These are phyloP conservation scores for Arctopsyche grandis DNA, from an alignment of 1,140 invertebrate species.

Conservation along the genomic window DNA sequence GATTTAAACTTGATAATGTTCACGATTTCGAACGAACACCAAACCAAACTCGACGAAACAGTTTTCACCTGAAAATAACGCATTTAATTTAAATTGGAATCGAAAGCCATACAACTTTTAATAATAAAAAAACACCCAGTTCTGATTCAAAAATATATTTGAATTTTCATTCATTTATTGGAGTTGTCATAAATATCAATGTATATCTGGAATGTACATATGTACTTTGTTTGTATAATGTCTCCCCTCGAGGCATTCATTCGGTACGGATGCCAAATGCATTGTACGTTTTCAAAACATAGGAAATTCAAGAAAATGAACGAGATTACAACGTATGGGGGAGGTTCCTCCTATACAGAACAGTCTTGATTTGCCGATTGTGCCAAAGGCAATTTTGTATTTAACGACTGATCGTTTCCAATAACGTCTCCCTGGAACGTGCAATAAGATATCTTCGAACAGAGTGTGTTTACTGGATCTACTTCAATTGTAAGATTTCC, in stretches of 20 bases:
- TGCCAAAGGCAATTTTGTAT: neutral
- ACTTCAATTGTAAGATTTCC: neutral
- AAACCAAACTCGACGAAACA: neutral
- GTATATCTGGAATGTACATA: neutral
- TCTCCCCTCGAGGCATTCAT: no score
- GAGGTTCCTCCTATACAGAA: neutral
- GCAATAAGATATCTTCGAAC: constrained; percentile 16
- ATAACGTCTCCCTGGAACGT: neutral
- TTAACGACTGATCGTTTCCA: constrained; percentile 10
- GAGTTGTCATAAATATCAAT: neutral
- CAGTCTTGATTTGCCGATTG: neutral
- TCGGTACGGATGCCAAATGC: no score
- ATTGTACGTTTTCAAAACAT: no score
- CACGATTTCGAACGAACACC: neutral
- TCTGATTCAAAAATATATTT: no score
- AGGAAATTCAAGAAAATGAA: no score
- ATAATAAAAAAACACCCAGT: neutral
- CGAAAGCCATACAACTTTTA: neutral
- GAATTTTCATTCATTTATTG: no score
- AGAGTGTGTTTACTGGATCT: neutral
- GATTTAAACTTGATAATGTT: constrained; percentile 8
- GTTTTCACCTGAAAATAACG: neutral
- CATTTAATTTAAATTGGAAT: neutral
- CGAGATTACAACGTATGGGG: no score
- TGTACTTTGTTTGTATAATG: neutral